A percentile compares a stretch with the other conserved stretches of the same genome.
phyloP scores from a whole-genome alignment of 2,113 vertebrate genomes.

The Lasiurus borealis region DNA sequence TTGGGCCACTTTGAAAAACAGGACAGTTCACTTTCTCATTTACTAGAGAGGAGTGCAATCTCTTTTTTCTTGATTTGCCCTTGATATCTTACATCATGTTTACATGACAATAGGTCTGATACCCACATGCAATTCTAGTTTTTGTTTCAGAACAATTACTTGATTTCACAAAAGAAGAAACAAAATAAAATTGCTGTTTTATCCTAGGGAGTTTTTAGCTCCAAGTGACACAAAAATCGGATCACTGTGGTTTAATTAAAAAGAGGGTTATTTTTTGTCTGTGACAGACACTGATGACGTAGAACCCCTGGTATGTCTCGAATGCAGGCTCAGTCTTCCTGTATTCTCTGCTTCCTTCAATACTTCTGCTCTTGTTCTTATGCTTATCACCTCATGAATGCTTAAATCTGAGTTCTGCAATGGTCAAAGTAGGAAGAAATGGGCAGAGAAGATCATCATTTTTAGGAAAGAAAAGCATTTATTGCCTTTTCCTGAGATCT shows the following conservation, averaged over 20 bases:
- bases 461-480: background rate
- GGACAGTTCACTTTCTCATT: background rate
- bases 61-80: background rate
- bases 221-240: background rate
- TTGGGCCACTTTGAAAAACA: background rate
- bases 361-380: background rate
- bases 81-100: background rate
- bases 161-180: constrained; percentile 39
- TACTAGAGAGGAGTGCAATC: background rate
- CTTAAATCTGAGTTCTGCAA: background rate
- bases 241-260: background rate
- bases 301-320: background rate
- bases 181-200: constrained; percentile 3
- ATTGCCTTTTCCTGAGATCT: background rate
- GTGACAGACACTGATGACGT: background rate
- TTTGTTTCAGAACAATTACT: constrained; percentile 27
- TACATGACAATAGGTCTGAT: background rate
- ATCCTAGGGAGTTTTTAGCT: background rate
- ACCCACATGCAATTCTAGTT: background rate
- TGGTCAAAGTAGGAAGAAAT: background rate
- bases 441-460: background rate
- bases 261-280: background rate
- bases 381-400: background rate
- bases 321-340: background rate
- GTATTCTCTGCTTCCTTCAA: background rate